A percentile compares a stretch with the other conserved stretches of the same genome.
phyloP scores from a whole-genome alignment of 2,113 vertebrate species.

The Neogobius melanostomus region DNA sequence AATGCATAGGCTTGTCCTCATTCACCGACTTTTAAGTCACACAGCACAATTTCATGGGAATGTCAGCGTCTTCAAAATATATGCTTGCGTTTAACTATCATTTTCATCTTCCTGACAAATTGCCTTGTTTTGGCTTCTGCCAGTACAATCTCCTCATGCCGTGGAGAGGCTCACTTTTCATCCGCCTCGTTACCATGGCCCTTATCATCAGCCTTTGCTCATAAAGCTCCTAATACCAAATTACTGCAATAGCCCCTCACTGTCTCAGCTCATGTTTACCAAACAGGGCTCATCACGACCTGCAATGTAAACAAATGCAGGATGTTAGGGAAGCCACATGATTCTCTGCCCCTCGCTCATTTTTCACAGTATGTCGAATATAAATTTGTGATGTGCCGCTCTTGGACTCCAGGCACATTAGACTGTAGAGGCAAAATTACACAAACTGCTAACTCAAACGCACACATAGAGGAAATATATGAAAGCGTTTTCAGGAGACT shows the following conservation, averaged over 20 bases:
- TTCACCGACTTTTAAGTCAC: conserved; percentile 71
- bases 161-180: conserved; percentile 16
- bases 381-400: neutral
- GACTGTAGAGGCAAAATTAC: too few species aligned
- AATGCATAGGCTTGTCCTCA: conserved; percentile 57
- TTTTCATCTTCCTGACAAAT: conserved; percentile 68
- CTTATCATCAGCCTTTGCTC: conserved; percentile 30
- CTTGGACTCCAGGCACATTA: neutral
- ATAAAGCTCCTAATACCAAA: conserved; percentile 34
- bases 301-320: conserved; percentile 6
- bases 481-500: too few species aligned
- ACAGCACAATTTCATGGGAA: conserved; percentile 62
- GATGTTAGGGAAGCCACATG: neutral
- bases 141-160: conserved; percentile 22
- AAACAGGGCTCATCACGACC: neutral
- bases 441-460: neutral
- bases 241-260: conserved; percentile 17
- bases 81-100: conserved; percentile 53
- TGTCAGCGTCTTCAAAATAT: conserved; percentile 62
- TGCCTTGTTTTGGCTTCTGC: conserved; percentile 37
- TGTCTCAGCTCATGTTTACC: neutral
- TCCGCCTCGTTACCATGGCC: conserved; percentile 21
- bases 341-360: neutral
- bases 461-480: too few species aligned
- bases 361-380: neutral